Evolutionary conservation across 2,797 vertebrate genomes (phyloP).

Genomic region (Catharus ustulatus): DNA sequence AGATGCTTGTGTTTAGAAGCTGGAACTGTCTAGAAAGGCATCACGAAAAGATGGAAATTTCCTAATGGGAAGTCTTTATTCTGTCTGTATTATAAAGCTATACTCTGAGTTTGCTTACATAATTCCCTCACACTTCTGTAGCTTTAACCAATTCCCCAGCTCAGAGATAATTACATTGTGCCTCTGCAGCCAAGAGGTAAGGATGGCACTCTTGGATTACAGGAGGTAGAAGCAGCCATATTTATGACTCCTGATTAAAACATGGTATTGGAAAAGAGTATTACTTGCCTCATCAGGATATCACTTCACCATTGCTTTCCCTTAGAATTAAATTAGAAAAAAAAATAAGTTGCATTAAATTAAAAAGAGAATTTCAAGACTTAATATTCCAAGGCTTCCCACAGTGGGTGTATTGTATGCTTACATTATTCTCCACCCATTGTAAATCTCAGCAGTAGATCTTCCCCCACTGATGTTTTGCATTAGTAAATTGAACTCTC

Average conservation of each 20-base stretch:
- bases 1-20: not conserved
- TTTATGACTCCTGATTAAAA: constrained; percentile 34
- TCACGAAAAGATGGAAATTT: not conserved
- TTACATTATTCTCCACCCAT: constrained; percentile 12
- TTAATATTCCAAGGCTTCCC: not conserved
- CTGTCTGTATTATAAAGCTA: not conserved
- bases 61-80: not conserved
- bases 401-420: not conserved
- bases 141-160: not conserved
- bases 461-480: constrained; percentile 23
- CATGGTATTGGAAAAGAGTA: not conserved
- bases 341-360: not conserved
- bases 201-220: not conserved
- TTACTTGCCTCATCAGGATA: not conserved
- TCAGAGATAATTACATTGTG: not conserved
- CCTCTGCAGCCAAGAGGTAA: not conserved
- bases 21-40: not conserved
- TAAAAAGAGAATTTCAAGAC: not conserved
- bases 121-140: not conserved
- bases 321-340: not conserved
- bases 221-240: not conserved
- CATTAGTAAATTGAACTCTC: constrained; percentile 44
- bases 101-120: not conserved
- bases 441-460: constrained; percentile 11
- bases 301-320: not conserved